A percentile compares a stretch with the other conserved stretches of the same genome.
Evolutionary conservation across 2,888 invertebrate genomes (phyloP).

Genomic region (Parasteatoda lunata): DNA sequence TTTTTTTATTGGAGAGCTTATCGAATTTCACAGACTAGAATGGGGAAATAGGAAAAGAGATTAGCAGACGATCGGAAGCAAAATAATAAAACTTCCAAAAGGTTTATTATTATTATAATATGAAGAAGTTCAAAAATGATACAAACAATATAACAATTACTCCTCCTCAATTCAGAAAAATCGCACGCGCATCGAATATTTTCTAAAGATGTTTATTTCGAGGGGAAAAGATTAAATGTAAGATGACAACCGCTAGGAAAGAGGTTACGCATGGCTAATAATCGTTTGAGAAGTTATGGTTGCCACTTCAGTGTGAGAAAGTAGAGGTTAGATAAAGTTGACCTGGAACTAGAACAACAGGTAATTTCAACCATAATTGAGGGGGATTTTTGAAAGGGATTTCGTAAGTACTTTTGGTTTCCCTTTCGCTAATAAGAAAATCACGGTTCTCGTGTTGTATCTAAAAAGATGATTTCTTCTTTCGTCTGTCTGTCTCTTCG

Average conservation of each 20-base stretch:
- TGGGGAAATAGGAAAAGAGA: background rate
- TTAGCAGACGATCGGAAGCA: background rate
- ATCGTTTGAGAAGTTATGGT: background rate
- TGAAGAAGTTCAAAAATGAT: background rate
- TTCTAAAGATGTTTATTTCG: background rate
- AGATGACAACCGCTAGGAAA: background rate
- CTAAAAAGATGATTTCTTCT: background rate
- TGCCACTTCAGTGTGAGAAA: background rate
- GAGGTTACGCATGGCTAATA: background rate
- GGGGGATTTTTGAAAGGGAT: background rate
- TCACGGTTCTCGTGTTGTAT: background rate
- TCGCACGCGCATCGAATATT: background rate
- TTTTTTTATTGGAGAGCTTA: background rate
- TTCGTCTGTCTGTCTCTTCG: background rate
- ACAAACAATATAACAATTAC: constrained; percentile 5
- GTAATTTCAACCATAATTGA: background rate
- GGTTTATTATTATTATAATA: background rate
- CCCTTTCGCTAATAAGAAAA: background rate
- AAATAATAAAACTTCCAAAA: background rate
- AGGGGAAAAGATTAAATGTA: background rate
- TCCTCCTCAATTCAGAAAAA: background rate
- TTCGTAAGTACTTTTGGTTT: background rate
- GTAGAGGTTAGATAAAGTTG: background rate
- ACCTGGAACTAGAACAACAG: background rate
- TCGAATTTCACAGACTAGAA: constrained; percentile 1